Evolutionary conservation across 2,797 vertebrate genomes (phyloP), one percentile per base, ranked within the genome.

Genomic region (Sebastes paucispinis): DNA sequence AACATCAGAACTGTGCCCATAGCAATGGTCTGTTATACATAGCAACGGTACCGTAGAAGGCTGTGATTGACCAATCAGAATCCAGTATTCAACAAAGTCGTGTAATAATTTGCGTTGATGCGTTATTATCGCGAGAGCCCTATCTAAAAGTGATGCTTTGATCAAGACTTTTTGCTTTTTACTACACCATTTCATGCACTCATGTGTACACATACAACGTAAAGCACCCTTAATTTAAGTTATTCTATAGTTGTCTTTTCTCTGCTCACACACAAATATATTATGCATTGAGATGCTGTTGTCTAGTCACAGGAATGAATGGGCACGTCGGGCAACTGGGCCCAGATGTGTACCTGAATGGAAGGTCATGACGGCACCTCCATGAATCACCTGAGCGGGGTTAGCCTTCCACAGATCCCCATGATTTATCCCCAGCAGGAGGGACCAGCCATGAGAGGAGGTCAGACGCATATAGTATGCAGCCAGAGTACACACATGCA

Each of bases 321-420:
- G 82, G 75, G 73, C 66, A 64, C 65, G 73, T 66, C 39, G n/a
- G 79, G 69, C 66, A n/a, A 81, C 63, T 55, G 72, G 88, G 75
- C 75, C 77, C 89, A 89, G 83, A 83, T 90, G 89, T 81, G 87
- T 75, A 74, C 83, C 88, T 84, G 80, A 90, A 79, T 60, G 70
- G 89, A 94, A 94, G 93, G 92, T 94, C 92, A 85, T 27, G 43
- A 59, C 70, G 83, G 89, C 86, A 88, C 83, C 82, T 62, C 81
- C 82, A 92, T 94, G 88, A 91, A 94, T 94, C 93, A 91, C 86
- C 91, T 67, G 82, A 72, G 84, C 73, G 25, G 88, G 80, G 82
- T 85, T 82, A 70, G 70, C 36, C 85, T 86, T 88, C 87, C 85
- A 65, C 75, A 73, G 69, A 87, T 83, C 75, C 27, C 55, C 55